phyloP scores from a whole-genome alignment of 2,113 vertebrate species.

The Coptodon rendalli region DNA sequence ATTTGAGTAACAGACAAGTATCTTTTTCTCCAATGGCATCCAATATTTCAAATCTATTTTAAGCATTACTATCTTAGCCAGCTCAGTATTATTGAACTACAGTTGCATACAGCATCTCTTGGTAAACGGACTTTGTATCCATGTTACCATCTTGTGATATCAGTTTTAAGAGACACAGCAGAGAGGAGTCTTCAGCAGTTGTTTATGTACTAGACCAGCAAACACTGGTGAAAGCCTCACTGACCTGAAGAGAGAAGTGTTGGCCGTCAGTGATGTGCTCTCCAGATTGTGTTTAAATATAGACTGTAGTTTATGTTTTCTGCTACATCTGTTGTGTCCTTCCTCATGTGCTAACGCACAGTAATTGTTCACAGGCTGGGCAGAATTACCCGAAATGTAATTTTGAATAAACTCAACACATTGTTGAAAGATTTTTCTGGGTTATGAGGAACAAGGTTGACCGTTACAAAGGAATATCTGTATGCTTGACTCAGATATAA shows the following conservation, averaged over 20 bases:
- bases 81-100: not conserved
- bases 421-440: not conserved
- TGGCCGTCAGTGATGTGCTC: not conserved
- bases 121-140: not conserved
- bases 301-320: conserved; percentile 37
- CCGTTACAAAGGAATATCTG: not conserved
- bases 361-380: not conserved
- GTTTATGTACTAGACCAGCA: not conserved
- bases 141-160: not conserved
- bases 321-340: conserved; percentile 6
- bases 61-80: not conserved
- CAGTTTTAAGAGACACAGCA: not conserved
- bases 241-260: conserved; percentile 21
- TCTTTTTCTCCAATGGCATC: not conserved
- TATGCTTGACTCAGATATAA: not conserved
- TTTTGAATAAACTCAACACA: not conserved
- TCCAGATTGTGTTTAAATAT: conserved; percentile 36
- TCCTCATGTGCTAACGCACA: not conserved
- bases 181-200: not conserved
- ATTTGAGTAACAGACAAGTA: not conserved
- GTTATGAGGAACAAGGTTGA: not conserved
- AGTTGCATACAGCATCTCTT: not conserved
- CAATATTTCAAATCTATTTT: not conserved
- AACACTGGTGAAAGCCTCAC: not conserved
- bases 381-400: not conserved